A percentile compares a stretch with the other conserved stretches of the same genome.
phyloP scores from a whole-genome alignment of 2,113 vertebrate species.

The Calyptommatus sinebrachiatus region DNA sequence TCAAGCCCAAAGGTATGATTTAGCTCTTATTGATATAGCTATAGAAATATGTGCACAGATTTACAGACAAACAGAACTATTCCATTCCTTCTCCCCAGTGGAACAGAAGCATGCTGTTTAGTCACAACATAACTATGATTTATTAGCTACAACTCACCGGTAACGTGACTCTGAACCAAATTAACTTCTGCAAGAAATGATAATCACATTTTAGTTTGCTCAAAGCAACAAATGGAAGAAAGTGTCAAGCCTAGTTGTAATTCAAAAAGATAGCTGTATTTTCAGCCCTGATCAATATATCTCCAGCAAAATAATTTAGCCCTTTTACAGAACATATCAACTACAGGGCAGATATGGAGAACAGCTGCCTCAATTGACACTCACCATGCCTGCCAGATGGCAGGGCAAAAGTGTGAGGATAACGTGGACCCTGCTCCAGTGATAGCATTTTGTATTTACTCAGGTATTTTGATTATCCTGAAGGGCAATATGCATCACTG shows the following conservation, averaged over 20 bases:
- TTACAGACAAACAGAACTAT: conserved; percentile 53
- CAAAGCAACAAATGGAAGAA: neutral
- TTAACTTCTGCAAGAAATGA: conserved; percentile 34
- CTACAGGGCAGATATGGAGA: neutral
- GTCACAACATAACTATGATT: conserved; percentile 37
- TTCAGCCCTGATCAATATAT: neutral
- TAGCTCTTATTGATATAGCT: conserved; percentile 47
- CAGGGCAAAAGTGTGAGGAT: no score
- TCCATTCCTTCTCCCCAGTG: conserved; percentile 18
- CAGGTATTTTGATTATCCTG: no score
- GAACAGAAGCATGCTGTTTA: conserved; percentile 47
- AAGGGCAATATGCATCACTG: no score
- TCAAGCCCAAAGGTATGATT: conserved; percentile 21
- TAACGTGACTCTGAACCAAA: conserved; percentile 30
- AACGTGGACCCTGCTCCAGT: no score
- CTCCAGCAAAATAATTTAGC: neutral
- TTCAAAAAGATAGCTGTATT: neutral
- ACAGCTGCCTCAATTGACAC: neutral
- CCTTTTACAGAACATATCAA: neutral
- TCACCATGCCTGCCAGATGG: neutral
- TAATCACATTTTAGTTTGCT: neutral
- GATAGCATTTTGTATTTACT: no score
- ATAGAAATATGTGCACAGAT: conserved; percentile 42
- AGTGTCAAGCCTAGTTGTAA: neutral
- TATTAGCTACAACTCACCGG: conserved; percentile 48